These are phyloP conservation scores for Todus mexicanus DNA, from an alignment of 2,797 vertebrate genomes.

Conservation along the genomic window DNA sequence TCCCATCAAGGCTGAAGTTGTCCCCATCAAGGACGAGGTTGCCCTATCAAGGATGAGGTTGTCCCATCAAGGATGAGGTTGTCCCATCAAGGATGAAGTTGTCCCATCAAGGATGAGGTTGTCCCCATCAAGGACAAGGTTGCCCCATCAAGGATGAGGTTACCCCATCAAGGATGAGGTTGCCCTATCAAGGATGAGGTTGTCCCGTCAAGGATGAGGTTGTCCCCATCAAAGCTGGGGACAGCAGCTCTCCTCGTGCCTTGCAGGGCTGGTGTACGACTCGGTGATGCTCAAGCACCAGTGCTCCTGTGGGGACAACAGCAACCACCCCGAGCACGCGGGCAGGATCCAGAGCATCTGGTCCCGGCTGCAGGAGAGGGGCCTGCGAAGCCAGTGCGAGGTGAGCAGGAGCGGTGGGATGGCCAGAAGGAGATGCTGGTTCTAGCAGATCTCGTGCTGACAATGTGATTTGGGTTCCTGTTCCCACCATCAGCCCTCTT, in stretches of 20 bases:
- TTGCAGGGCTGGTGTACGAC: constrained; percentile 90
- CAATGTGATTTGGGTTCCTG: not conserved
- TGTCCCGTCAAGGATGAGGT: too few species aligned
- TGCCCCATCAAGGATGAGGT: too few species aligned
- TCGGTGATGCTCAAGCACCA: constrained; percentile 97
- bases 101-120: too few species aligned
- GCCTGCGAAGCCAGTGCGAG: constrained; percentile 91
- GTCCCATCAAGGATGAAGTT: too few species aligned
- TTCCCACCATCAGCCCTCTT: not conserved
- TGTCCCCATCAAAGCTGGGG: fast-evolving
- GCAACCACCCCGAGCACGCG: constrained; percentile 93
- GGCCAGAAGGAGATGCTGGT: not conserved
- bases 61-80: too few species aligned
- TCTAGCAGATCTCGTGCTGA: not conserved
- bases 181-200: too few species aligned
- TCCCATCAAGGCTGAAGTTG: too few species aligned
- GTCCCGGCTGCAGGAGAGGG: constrained; percentile 93
- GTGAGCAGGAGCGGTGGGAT: constrained; percentile 63
- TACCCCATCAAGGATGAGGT: too few species aligned
- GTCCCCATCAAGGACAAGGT: too few species aligned
- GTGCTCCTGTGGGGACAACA: constrained; percentile 95
- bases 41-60: too few species aligned
- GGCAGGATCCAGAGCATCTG: constrained; percentile 98
- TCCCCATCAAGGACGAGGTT: too few species aligned
- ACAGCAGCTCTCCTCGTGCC: not conserved